Conservation (phyloP, 2,113 vertebrate species). For the Herpailurus yagouaroundi region DNA sequence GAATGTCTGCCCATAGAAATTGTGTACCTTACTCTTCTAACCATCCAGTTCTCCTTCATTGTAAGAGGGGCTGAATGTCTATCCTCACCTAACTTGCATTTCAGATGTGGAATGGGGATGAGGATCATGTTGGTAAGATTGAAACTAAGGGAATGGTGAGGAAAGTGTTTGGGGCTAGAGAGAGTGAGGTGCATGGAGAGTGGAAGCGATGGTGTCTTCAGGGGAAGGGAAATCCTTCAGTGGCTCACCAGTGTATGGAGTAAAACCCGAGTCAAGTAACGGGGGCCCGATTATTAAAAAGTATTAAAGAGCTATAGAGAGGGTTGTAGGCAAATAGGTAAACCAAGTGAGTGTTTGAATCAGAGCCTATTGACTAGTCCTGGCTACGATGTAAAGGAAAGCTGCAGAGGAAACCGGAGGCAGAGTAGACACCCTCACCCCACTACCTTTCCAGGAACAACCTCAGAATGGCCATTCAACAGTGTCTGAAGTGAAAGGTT, state of each 20-base stretch:
- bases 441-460: background rate
- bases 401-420: background rate
- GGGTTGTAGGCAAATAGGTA: accelerated
- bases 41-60: background rate
- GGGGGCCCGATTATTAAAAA: background rate
- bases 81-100: background rate
- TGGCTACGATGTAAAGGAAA: background rate
- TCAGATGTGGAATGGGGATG: background rate
- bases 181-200: background rate
- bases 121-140: background rate
- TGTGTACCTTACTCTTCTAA: background rate
- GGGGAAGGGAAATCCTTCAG: background rate
- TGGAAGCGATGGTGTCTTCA: background rate
- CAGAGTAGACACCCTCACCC: accelerated
- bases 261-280: background rate
- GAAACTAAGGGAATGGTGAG: background rate
- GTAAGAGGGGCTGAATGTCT: background rate
- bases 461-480: accelerated
- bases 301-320: background rate
- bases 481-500: background rate
- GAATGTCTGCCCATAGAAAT: slow-evolving; percentile 2
- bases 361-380: background rate
- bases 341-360: background rate
- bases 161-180: background rate
- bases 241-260: background rate